Evolutionary conservation across 2,888 invertebrate species (phyloP).

Genomic region (Octodonta nipae): DNA sequence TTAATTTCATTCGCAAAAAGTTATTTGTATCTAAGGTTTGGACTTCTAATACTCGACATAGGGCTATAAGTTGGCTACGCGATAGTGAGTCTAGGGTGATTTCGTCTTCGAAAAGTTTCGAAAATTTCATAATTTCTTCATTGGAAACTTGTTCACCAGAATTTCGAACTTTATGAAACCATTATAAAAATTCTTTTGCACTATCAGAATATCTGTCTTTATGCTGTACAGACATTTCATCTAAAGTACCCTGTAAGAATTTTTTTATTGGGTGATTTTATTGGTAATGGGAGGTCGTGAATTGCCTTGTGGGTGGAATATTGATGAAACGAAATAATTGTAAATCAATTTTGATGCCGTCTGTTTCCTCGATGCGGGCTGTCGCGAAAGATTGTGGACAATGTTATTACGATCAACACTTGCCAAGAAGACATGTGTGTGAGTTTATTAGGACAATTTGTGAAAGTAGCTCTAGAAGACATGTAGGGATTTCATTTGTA

Average conservation of each 20-base stretch:
- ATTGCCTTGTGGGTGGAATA: no score
- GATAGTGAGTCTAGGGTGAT: slow-evolving; percentile 90
- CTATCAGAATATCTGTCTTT: slow-evolving; percentile 65
- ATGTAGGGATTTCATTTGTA: no score
- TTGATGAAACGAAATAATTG: no score
- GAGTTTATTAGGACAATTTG: no score
- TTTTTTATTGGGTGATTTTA: no score
- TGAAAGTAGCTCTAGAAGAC: no score
- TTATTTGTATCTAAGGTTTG: slow-evolving; percentile 80
- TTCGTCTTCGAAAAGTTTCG: slow-evolving; percentile 95
- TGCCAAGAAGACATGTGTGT: no score
- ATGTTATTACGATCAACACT: no score
- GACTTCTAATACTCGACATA: slow-evolving; percentile 82
- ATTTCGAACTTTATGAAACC: slow-evolving; percentile 75
- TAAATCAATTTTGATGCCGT: no score
- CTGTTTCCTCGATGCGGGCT: no score
- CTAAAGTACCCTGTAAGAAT: slow-evolving; percentile 81
- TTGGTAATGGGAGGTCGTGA: no score
- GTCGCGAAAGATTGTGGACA: no score
- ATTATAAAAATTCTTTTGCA: slow-evolving; percentile 82
- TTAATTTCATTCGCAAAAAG: slow-evolving; percentile 82
- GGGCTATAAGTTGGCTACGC: slow-evolving; percentile 76
- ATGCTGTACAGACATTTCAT: slow-evolving; percentile 84
- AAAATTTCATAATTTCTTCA: slow-evolving; percentile 90
- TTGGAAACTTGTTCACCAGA: slow-evolving; percentile 72